Conservation (phyloP, 2,113 vertebrate species). For the Nyctibius bracteatus region DNA sequence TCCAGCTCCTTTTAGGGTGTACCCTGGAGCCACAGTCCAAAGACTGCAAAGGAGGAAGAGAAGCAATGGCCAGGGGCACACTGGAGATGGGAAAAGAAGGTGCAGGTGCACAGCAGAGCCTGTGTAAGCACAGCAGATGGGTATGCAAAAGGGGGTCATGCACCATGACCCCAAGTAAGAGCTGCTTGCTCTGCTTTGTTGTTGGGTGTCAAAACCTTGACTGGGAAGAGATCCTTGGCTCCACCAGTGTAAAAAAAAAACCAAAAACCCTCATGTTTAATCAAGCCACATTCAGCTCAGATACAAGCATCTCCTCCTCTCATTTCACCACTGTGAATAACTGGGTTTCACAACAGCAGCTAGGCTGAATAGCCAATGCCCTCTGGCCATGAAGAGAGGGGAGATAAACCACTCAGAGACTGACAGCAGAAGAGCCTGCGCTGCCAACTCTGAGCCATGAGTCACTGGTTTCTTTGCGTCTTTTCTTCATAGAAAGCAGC, state of each 20-base stretch:
- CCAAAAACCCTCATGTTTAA: not conserved
- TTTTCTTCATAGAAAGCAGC: slow-evolving; percentile 61
- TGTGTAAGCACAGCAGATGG: not conserved
- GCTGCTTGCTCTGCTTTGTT: not conserved
- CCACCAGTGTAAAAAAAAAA: not conserved
- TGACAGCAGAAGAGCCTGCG: not conserved
- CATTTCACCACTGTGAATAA: slow-evolving; percentile 1
- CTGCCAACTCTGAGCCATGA: slow-evolving; percentile 22
- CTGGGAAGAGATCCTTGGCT: not conserved
- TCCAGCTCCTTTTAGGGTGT: not conserved
- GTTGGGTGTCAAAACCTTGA: not conserved
- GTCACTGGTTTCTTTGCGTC: slow-evolving; percentile 47
- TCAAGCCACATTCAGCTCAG: not conserved
- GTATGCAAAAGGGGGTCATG: not conserved
- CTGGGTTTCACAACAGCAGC: slow-evolving; percentile 4
- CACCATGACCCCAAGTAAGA: not conserved
- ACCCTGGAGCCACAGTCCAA: not conserved
- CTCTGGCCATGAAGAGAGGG: not conserved
- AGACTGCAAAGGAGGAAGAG: not conserved
- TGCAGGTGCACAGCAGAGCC: not conserved
- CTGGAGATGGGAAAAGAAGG: not conserved
- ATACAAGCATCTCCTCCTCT: not conserved
- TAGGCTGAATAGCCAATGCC: not conserved
- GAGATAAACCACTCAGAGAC: not conserved
- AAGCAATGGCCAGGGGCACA: not conserved